These are phyloP conservation scores for Ruditapes philippinarum DNA, from an alignment of 1,140 invertebrate species.

Conservation along the genomic window DNA sequence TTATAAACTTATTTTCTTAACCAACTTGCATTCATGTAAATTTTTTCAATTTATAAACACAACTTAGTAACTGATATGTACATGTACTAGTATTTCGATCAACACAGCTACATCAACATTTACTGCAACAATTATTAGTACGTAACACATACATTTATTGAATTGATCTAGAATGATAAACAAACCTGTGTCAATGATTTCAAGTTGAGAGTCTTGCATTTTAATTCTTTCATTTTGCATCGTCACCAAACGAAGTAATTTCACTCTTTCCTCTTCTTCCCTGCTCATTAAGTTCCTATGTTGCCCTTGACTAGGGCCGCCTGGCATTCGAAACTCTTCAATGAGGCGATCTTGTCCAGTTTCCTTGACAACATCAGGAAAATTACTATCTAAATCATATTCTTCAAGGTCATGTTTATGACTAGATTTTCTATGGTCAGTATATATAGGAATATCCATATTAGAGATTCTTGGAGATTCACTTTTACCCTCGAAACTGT, in stretches of 20 bases:
- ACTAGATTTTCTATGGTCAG: constrained; percentile 54
- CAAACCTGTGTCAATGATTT: constrained; percentile 89
- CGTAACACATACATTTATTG: too few relatives aligned
- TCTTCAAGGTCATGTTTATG: constrained; percentile 72
- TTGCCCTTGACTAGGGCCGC: constrained; percentile 45
- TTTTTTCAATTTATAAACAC: too few relatives aligned
- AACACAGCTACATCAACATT: too few relatives aligned
- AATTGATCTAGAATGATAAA: too few relatives aligned
- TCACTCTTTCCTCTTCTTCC: constrained; percentile 88
- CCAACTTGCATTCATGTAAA: too few relatives aligned
- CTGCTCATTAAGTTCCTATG: constrained; percentile 70
- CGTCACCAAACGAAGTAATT: constrained; percentile 95
- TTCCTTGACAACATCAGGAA: constrained; percentile 71
- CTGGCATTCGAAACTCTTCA: constrained; percentile 72
- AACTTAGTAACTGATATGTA: too few relatives aligned
- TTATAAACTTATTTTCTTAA: too few relatives aligned
- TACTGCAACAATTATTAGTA: too few relatives aligned
- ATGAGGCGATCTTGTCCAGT: constrained; percentile 74
- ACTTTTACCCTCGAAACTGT: constrained; percentile 28
- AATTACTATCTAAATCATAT: constrained; percentile 82
- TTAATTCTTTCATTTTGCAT: constrained; percentile 96
- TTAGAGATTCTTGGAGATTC: constrained; percentile 29
- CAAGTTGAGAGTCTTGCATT: constrained; percentile 95
- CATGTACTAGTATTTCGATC: too few relatives aligned
- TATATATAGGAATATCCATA: constrained; percentile 62